A percentile compares a stretch with the other conserved stretches of the same genome.
Conservation (phyloP, 2,888 invertebrate species). For the Prostheceraeus crozeri region DNA sequence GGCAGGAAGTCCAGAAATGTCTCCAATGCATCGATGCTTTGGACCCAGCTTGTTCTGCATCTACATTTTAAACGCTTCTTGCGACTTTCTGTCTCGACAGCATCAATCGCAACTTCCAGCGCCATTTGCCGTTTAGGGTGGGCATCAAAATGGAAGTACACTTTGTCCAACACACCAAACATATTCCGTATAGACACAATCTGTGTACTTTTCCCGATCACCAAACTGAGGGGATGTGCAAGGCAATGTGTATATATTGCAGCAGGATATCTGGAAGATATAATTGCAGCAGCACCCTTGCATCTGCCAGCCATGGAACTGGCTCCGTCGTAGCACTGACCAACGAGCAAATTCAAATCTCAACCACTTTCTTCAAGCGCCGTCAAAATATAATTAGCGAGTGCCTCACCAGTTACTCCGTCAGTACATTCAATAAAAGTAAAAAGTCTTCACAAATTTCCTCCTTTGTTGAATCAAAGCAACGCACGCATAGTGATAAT, state of each 20-base stretch:
- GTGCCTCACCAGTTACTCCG: conserved; percentile 7
- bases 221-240: conserved; percentile 17
- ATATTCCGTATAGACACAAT: conserved; percentile 16
- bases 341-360: conserved; percentile 12
- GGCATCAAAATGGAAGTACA: conserved; percentile 10
- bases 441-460: conserved; percentile 5
- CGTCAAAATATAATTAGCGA: not conserved
- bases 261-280: not conserved
- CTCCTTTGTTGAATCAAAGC: conserved; percentile 11
- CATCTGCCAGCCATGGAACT: conserved; percentile 18
- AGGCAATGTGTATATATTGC: conserved; percentile 24
- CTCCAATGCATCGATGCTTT: conserved; percentile 19
- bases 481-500: conserved; percentile 3
- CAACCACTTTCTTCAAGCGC: not conserved
- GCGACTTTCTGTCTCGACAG: not conserved
- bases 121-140: conserved; percentile 15
- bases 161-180: conserved; percentile 12
- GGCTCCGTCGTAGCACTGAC: conserved; percentile 2
- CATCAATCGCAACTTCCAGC: conserved; percentile 6
- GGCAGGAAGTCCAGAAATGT: not conserved
- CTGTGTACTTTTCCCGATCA: conserved; percentile 9
- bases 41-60: conserved; percentile 18
- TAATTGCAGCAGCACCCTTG: conserved; percentile 19
- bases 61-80: conserved; percentile 5
- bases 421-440: conserved; percentile 15